Percentiles rank a stretch among this genome's conserved stretches.
Conservation (phyloP, 2,888 invertebrate species). For the Mactromeris polynyma region DNA sequence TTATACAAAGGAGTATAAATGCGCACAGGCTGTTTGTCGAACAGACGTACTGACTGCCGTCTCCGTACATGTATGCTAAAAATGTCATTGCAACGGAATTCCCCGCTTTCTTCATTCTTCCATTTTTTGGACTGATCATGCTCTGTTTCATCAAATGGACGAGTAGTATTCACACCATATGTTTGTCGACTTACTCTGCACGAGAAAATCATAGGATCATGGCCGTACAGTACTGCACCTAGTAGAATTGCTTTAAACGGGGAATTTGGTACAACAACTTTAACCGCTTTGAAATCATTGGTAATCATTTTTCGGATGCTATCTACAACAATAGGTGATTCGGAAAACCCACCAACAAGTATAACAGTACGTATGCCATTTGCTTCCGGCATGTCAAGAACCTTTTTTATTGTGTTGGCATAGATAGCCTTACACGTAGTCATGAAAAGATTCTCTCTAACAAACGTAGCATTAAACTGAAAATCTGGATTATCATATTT, state of each 20-base stretch:
- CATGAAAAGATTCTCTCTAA: conserved; percentile 46
- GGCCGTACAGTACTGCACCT: conserved; percentile 64
- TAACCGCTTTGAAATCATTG: conserved; percentile 24
- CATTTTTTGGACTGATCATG: conserved; percentile 44
- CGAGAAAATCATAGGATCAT: conserved; percentile 51
- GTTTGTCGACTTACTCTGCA: conserved; percentile 55
- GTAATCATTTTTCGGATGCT: conserved; percentile 37
- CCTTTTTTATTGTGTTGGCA: conserved; percentile 23
- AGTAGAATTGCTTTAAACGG: conserved; percentile 55
- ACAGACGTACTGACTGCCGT: conserved; percentile 34
- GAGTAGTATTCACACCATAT: conserved; percentile 36
- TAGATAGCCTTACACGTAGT: conserved; percentile 32
- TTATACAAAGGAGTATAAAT: conserved; percentile 32
- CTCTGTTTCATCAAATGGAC: conserved; percentile 24
- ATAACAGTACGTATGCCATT: conserved; percentile 36
- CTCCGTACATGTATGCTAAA: conserved; percentile 50
- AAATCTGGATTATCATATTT: conserved; percentile 22
- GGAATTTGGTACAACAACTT: conserved; percentile 53
- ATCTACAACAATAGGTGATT: conserved; percentile 56
- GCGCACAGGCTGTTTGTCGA: conserved; percentile 9
- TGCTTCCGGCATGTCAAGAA: conserved; percentile 19
- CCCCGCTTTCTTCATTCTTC: conserved; percentile 13
- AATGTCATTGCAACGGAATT: conserved; percentile 41
- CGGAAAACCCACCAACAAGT: conserved; percentile 61
- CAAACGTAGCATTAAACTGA: conserved; percentile 37